phyloP scores from a whole-genome alignment of 1,140 invertebrate genomes.

The Drosophila kurseongensis region DNA sequence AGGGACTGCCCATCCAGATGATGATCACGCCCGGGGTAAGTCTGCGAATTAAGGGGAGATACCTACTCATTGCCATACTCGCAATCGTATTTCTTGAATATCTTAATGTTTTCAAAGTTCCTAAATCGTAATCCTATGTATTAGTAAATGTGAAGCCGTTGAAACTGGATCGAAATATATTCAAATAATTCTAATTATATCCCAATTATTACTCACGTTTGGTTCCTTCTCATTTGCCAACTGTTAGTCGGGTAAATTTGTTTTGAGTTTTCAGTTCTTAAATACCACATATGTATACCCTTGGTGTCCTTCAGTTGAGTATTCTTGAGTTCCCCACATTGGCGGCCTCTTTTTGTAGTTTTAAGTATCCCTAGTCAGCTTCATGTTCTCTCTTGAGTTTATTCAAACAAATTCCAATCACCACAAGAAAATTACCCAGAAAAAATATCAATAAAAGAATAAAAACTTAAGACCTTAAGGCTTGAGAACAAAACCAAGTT shows the following conservation, averaged over 20 bases:
- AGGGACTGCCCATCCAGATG: slow-evolving; percentile 80
- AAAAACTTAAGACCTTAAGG: slow-evolving; percentile 4
- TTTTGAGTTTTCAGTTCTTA: slow-evolving; percentile 17
- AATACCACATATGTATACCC: slow-evolving; percentile 8
- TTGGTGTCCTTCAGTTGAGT: slow-evolving; percentile 1
- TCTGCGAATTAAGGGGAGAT: slow-evolving; percentile 32
- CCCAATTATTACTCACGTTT: slow-evolving; percentile 44
- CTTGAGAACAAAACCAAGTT: slow-evolving; percentile 26
- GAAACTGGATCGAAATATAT: slow-evolving; percentile 73
- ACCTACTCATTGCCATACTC: slow-evolving; percentile 44
- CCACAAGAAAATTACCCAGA: slow-evolving; percentile 1
- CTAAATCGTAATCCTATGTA: slow-evolving; percentile 72
- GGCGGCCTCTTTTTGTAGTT: slow-evolving; percentile 38
- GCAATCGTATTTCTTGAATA: slow-evolving; percentile 67
- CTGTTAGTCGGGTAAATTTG: slow-evolving; percentile 8
- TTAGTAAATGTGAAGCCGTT: slow-evolving; percentile 81
- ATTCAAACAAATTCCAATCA: slow-evolving; percentile 23
- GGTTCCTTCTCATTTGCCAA: slow-evolving; percentile 37
- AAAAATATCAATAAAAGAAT: background rate
- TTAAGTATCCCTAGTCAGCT: slow-evolving; percentile 37
- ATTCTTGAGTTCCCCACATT: slow-evolving; percentile 10
- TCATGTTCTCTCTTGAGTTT: slow-evolving; percentile 28
- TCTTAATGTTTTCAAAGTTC: slow-evolving; percentile 81
- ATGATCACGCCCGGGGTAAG: slow-evolving; percentile 85
- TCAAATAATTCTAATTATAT: slow-evolving; percentile 54